phyloP scores from a whole-genome alignment of 2,888 invertebrate genomes.

The Spisula subtruncata region DNA sequence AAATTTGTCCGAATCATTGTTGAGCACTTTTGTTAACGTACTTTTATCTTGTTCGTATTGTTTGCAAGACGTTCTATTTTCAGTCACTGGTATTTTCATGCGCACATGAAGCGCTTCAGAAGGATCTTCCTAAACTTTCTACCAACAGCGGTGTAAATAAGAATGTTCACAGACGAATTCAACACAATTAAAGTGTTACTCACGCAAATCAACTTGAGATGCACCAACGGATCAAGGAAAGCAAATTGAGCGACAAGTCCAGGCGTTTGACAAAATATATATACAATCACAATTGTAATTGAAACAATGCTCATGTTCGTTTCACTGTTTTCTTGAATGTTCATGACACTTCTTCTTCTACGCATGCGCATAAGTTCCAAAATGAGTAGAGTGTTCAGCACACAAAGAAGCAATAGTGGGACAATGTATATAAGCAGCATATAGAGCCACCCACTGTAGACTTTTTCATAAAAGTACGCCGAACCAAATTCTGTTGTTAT shows the following conservation, averaged over 20 bases:
- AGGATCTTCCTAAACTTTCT: constrained; percentile 82
- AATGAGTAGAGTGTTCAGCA: constrained; percentile 82
- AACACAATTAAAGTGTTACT: constrained; percentile 84
- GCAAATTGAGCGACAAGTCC: constrained; percentile 84
- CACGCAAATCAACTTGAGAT: constrained; percentile 83
- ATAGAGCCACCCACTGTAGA: constrained; percentile 80
- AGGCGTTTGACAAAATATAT: constrained; percentile 86
- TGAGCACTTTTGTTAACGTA: constrained; percentile 36
- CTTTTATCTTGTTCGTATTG: constrained; percentile 60
- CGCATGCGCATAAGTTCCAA: constrained; percentile 84
- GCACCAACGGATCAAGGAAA: constrained; percentile 72
- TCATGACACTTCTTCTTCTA: constrained; percentile 77
- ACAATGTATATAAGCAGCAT: constrained; percentile 80
- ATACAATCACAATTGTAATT: constrained; percentile 85
- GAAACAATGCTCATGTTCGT: constrained; percentile 84
- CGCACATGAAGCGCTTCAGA: constrained; percentile 76
- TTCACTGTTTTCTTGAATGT: constrained; percentile 83
- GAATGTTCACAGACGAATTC: constrained; percentile 86
- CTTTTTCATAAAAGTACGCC: constrained; percentile 73
- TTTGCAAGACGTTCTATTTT: constrained; percentile 47
- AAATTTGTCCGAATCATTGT: constrained; percentile 44
- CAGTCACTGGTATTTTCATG: constrained; percentile 68
- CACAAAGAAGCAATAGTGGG: constrained; percentile 78
- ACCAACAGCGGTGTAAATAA: constrained; percentile 86
- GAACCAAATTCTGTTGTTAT: constrained; percentile 77